Base-by-base conservation (phyloP, 2,113 vertebrate species). In the Chrysochloris asiatica region DNA sequence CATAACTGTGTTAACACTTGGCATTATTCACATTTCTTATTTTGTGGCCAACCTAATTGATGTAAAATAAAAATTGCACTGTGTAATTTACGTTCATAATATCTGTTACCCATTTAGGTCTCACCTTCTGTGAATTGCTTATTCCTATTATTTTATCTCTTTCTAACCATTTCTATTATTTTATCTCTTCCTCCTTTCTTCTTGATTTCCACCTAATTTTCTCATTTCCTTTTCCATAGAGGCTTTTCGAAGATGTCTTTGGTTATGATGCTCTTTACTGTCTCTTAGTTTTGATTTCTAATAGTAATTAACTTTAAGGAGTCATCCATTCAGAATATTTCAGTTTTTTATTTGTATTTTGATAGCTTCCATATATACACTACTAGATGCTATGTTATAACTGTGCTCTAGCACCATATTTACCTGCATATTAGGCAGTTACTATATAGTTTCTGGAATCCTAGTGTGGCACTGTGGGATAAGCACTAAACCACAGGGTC, bases 291-390 rank as follows among this genome's bases (percentile, higher is more conserved):
- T 71, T 47, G 38, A 50, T 26, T 87, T 87, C n/a, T 17, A 43
- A 36, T 65, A 28, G 6, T 56, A 71, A 73, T 89, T 82, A 90
- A 73, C 54, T 89, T n/a, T 61, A 52, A 80, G 22, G n/a, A 22
- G 8, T 75, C n/a, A 61, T 89, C 17, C 26, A 19, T 61, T 82
- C 28, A 47, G 67, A 75, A 75, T 8, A 63, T 12, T 83, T 73
- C 63, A 63, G 45, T 19, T 75, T 83, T 83, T 83, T 52, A 63
- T 83, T 83, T 83, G 30, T 90, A n/a, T 83, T 52, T 28, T 43
- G 36, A 83, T 76, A 28, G 43, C 30, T 90, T 90, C 80, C 38
- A 65, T 63, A 52, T 75, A 76, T 45, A 83, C 28, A n/a, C 65
- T 33, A 41, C 47, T 83, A 45, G 65, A n/a, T n/a, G n/a, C n/a